phyloP scores from a whole-genome alignment of 1,140 invertebrate species.

The Lysiphlebus fabarum region DNA sequence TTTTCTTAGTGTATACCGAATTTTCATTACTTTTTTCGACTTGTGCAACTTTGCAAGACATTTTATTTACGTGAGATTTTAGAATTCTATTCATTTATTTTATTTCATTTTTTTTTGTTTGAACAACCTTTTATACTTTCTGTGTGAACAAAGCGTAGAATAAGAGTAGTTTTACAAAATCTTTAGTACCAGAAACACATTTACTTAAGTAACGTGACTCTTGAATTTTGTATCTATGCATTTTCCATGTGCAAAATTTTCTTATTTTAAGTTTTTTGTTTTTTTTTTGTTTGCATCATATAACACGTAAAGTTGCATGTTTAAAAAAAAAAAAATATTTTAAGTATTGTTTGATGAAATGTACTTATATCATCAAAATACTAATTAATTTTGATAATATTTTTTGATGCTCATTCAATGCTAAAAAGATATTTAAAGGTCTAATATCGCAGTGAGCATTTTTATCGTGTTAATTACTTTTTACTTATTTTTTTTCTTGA shows the following conservation, averaged over 20 bases:
- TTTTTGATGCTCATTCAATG: too few species aligned
- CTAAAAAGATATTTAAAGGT: too few species aligned
- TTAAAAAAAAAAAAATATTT: too few species aligned
- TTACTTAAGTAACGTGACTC: constrained; percentile 21
- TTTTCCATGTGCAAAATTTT: constrained; percentile 18
- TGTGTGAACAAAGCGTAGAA: constrained; percentile 11
- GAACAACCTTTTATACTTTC: not conserved
- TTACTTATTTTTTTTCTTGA: too few species aligned
- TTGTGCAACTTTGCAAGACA: constrained; percentile 15
- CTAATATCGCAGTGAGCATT: too few species aligned
- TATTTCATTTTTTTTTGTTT: too few species aligned
- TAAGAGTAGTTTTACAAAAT: constrained; percentile 11
- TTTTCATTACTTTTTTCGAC: constrained; percentile 9
- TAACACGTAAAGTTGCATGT: not conserved
- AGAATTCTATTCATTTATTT: not conserved
- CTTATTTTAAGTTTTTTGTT: not conserved
- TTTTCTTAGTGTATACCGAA: constrained; percentile 14
- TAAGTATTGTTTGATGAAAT: too few species aligned
- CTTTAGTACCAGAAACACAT: constrained; percentile 17
- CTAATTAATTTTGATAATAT: too few species aligned
- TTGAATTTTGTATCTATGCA: constrained; percentile 6
- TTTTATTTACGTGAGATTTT: constrained; percentile 14
- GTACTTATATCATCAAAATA: too few species aligned
- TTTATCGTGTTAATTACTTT: too few species aligned
- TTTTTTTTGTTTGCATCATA: not conserved